Conservation (phyloP, 2,797 vertebrate species). For the Sandelia bainsii region DNA sequence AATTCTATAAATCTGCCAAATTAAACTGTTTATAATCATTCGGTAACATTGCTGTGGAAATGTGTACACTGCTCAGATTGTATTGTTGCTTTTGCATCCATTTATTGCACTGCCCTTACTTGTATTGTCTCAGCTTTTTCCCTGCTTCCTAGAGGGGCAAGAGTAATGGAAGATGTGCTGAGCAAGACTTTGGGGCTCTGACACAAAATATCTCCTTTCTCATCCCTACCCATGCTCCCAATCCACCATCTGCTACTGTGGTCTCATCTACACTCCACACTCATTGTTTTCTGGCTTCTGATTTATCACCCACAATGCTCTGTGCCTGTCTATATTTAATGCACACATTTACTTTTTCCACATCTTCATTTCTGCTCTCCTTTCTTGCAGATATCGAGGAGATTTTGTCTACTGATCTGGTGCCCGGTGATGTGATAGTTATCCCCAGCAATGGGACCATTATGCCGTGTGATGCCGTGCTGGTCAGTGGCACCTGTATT, state of each 20-base stretch:
- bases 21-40: background rate
- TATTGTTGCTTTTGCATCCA: conserved; percentile 16
- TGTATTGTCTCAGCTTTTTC: conserved; percentile 61
- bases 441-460: conserved; percentile 96
- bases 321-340: conserved; percentile 4
- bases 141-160: conserved; percentile 32
- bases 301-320: background rate
- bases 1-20: background rate
- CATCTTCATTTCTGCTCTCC: background rate
- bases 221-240: background rate
- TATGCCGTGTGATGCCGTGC: conserved; percentile 97
- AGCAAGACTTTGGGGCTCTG: conserved; percentile 44
- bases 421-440: conserved; percentile 94
- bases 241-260: conserved; percentile 20
- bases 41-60: background rate
- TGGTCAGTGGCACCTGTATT: conserved; percentile 97
- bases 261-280: conserved; percentile 15
- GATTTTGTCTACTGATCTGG: conserved; percentile 95
- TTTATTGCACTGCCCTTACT: conserved; percentile 35
- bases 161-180: conserved; percentile 69
- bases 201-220: conserved; percentile 37
- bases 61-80: background rate
- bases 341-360: background rate
- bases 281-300: background rate
- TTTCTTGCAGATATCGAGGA: conserved; percentile 90